Conservation (phyloP, 2,888 invertebrate species). For the Netelia melanura region DNA sequence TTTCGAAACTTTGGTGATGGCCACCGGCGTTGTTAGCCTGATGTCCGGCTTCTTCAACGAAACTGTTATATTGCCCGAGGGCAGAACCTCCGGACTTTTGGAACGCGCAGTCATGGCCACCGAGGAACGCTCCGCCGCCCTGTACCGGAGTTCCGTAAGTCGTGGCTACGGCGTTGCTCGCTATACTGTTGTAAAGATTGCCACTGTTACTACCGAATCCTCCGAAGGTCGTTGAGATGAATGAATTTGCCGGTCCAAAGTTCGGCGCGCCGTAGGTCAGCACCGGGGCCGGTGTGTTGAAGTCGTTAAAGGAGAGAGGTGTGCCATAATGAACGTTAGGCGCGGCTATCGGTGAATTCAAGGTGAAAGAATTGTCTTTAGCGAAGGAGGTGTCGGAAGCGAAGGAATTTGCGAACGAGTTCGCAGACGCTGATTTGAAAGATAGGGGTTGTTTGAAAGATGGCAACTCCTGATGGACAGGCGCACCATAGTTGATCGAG, state of each 20-base stretch:
- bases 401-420: constrained; percentile 62
- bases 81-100: constrained; percentile 64
- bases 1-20: constrained; percentile 60
- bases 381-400: constrained; percentile 64
- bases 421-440: constrained; percentile 74
- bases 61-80: constrained; percentile 29
- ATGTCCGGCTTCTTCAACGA: constrained; percentile 49
- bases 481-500: constrained; percentile 76
- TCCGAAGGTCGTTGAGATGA: constrained; percentile 75
- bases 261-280: constrained; percentile 83
- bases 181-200: constrained; percentile 79
- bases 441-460: constrained; percentile 72
- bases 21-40: constrained; percentile 27
- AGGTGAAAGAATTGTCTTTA: constrained; percentile 56
- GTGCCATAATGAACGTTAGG: constrained; percentile 82
- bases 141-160: constrained; percentile 78
- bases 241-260: constrained; percentile 78
- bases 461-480: constrained; percentile 78
- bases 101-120: constrained; percentile 70
- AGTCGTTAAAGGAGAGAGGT: constrained; percentile 80
- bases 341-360: constrained; percentile 78
- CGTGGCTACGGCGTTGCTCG: constrained; percentile 72
- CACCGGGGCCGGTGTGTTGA: constrained; percentile 81
- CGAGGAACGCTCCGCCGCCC: constrained; percentile 33
- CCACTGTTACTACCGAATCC: constrained; percentile 68